These are phyloP conservation scores for Rhinogobius similis DNA, from an alignment of 2,113 vertebrate species.

Conservation along the genomic window DNA sequence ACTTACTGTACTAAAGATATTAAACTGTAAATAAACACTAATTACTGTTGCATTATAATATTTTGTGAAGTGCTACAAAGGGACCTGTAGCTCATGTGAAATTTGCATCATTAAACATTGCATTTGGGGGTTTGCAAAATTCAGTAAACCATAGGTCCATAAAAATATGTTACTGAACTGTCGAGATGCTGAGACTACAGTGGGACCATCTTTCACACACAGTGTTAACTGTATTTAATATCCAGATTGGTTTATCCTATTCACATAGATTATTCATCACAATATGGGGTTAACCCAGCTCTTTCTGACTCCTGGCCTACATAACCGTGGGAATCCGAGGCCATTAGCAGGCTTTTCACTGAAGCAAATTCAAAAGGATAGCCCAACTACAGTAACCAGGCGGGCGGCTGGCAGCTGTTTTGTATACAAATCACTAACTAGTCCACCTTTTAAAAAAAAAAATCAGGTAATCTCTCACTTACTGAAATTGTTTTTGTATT, in stretches of 20 bases:
- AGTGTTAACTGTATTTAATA: slow-evolving; percentile 70
- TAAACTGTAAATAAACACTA: slow-evolving; percentile 9
- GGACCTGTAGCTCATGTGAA: neutral
- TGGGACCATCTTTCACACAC: slow-evolving; percentile 69
- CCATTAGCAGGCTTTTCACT: slow-evolving; percentile 26
- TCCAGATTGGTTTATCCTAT: slow-evolving; percentile 68
- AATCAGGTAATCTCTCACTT: slow-evolving; percentile 2
- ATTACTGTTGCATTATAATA: neutral
- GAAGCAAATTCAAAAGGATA: slow-evolving; percentile 2
- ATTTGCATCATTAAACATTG: slow-evolving; percentile 8
- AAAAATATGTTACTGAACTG: slow-evolving; percentile 62
- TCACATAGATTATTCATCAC: slow-evolving; percentile 63
- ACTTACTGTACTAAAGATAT: neutral
- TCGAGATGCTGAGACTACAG: slow-evolving; percentile 66
- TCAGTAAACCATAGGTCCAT: slow-evolving; percentile 44
- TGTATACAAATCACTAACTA: neutral
- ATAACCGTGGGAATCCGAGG: slow-evolving; percentile 65
- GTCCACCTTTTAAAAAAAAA: neutral
- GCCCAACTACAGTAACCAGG: slow-evolving; percentile 8
- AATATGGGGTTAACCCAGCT: slow-evolving; percentile 72
- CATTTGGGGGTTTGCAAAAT: slow-evolving; percentile 37
- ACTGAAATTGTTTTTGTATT: neutral
- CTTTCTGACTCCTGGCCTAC: slow-evolving; percentile 56
- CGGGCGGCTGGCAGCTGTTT: neutral
- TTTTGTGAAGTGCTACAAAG: neutral